Conservation (phyloP, 2,888 invertebrate genomes). For the Ptilodon capucinus region DNA sequence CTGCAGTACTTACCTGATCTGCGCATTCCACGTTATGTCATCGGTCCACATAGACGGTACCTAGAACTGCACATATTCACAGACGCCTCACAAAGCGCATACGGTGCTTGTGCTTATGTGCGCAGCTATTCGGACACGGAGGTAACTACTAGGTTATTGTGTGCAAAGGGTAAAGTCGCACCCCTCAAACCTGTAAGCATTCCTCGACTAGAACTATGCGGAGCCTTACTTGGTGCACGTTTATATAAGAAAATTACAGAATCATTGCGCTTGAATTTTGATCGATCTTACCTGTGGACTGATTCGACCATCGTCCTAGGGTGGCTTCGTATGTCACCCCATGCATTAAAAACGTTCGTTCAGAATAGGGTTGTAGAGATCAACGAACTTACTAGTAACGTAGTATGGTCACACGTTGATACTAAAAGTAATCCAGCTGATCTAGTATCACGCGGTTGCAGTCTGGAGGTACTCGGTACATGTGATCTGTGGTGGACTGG, state of each 20-base stretch:
- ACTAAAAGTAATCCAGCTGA: slow-evolving; percentile 6
- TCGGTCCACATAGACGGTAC: background rate
- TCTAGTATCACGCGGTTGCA: slow-evolving; percentile 5
- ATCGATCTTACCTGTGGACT: slow-evolving; percentile 22
- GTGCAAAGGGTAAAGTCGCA: too few relatives aligned
- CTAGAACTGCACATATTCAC: slow-evolving; percentile 3
- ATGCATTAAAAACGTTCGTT: slow-evolving; percentile 25
- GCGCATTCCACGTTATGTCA: slow-evolving; percentile 1
- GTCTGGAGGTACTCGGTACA: too few relatives aligned
- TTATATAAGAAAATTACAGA: slow-evolving; percentile 8
- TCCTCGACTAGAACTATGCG: too few relatives aligned
- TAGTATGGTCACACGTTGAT: slow-evolving; percentile 3
- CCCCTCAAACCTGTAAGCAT: too few relatives aligned
- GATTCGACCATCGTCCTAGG: slow-evolving; percentile 31
- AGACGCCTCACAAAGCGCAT: too few relatives aligned
- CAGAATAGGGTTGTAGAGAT: slow-evolving; percentile 24
- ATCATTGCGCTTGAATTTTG: slow-evolving; percentile 12
- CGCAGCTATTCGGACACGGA: too few relatives aligned
- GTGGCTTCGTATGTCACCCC: slow-evolving; percentile 25
- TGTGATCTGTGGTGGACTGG: too few relatives aligned
- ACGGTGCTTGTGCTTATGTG: too few relatives aligned
- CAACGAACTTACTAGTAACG: slow-evolving; percentile 13
- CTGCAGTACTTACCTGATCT: background rate
- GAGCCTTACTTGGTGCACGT: slow-evolving; percentile 1
- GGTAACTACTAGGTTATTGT: too few relatives aligned